Evolutionary conservation across 2,797 vertebrate species (phyloP).

Genomic region (Eulemur albifrons): DNA sequence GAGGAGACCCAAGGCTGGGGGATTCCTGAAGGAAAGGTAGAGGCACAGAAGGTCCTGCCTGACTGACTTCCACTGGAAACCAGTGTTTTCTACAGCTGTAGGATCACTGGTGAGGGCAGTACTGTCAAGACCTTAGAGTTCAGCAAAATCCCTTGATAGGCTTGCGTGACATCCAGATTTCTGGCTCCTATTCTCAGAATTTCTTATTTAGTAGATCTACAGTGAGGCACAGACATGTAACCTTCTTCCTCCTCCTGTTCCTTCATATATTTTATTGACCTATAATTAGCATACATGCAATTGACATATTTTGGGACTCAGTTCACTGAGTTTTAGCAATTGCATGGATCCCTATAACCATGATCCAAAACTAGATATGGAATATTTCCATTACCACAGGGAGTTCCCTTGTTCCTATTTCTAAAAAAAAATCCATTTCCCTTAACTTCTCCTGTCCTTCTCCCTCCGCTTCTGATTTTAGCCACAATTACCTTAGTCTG

Average conservation of each 20-base stretch:
- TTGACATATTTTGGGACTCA: background rate
- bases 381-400: background rate
- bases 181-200: background rate
- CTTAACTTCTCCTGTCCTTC: background rate
- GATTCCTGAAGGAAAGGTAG: background rate
- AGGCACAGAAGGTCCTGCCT: background rate
- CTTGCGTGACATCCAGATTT: background rate
- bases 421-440: background rate
- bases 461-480: background rate
- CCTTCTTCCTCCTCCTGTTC: background rate
- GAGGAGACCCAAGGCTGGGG: background rate
- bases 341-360: background rate
- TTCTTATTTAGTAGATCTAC: background rate
- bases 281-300: background rate
- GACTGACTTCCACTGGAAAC: background rate
- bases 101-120: background rate
- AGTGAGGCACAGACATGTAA: background rate
- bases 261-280: background rate
- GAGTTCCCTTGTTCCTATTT: background rate
- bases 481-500: background rate
- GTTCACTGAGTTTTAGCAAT: background rate
- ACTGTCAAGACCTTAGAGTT: background rate
- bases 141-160: background rate
- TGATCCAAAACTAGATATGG: background rate
- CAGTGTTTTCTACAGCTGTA: background rate